Evolutionary conservation across 2,113 vertebrate genomes (phyloP), one percentile per base, ranked within the genome.

Genomic region (Rynchops niger): DNA sequence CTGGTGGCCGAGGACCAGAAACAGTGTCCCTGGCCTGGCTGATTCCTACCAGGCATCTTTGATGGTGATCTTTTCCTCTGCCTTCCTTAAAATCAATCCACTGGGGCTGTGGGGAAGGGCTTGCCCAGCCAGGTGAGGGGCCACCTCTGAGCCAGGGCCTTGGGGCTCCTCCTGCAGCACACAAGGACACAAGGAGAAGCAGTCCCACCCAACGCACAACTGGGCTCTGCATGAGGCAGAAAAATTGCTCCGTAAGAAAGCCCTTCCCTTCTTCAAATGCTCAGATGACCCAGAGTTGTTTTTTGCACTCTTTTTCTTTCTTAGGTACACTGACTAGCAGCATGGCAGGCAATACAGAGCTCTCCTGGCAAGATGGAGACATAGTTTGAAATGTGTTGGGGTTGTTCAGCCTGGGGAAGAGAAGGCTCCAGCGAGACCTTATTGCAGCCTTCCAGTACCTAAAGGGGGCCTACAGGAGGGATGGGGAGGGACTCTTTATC

Each of bases 261-360:
- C 1, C 16, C 4, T 73, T 90, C 73, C 15, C 27, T 16, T 42
- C 30, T 40, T 61, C 50, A 80, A 59, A 67, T 36, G 69, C 32
- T 85, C 38, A n/a, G 19, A n/a, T 63, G 38, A 43, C 47, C 6
- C 58, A 55, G 15, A 67, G 59, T 20, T 43, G 20, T 2, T 19
- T 59, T 71, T 55, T 63, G 10, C 7, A n/a, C 15, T 50, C 26
- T 76, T 36, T 27, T 53, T 13, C 5, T 9, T 81, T 82, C 50
- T 47, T 32, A 18, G 0, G 0, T 34, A 36, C 22, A 5, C 34
- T 1, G 0, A 6, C 23, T 12, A 38, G 2, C 34, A 84, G 45
- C n/a, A 29, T 3, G 8, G 26, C 2, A 3, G 56, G 40, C 49
- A 65, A 69, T 17, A 65, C 18, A 56, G 74, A 49, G 32, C 47